These are phyloP conservation scores for Carposina sasakii DNA, from an alignment of 1,140 invertebrate species.

Conservation along the genomic window DNA sequence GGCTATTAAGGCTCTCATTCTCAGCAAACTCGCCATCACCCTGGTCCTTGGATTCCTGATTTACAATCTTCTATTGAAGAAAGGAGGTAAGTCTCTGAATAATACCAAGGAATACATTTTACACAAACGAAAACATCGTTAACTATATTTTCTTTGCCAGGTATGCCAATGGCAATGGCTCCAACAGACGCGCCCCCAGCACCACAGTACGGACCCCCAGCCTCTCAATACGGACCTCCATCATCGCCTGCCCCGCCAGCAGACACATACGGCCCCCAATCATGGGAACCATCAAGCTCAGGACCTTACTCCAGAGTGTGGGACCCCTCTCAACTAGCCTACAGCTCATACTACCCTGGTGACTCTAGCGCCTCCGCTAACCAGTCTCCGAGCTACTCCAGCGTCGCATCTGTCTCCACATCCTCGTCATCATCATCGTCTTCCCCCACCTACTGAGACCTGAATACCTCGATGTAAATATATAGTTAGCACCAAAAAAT, in stretches of 20 bases:
- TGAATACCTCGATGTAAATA: conserved; percentile 45
- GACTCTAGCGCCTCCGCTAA: conserved; percentile 73
- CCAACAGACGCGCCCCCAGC: conserved; percentile 71
- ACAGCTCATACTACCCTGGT: conserved; percentile 83
- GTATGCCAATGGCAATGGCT: conserved; percentile 82
- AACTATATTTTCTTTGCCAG: conserved; percentile 47
- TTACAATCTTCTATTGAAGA: conserved; percentile 84
- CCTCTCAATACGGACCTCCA: conserved; percentile 75
- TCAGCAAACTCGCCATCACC: conserved; percentile 86
- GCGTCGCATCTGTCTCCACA: conserved; percentile 67
- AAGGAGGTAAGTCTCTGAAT: conserved; percentile 55
- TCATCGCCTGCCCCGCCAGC: conserved; percentile 76
- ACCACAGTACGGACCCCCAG: conserved; percentile 63
- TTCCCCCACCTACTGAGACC: conserved; percentile 45
- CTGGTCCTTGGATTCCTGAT: conserved; percentile 86
- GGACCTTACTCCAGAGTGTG: conserved; percentile 84
- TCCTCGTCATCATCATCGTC: conserved; percentile 48
- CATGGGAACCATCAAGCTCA: conserved; percentile 77
- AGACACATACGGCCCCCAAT: conserved; percentile 76
- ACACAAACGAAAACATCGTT: background rate
- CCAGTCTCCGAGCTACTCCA: conserved; percentile 71
- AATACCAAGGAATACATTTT: background rate
- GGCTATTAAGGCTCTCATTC: conserved; percentile 85
- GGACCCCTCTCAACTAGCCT: conserved; percentile 81
- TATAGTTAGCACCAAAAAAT: conserved; percentile 5